These are phyloP conservation scores for Phortica variegata DNA, from an alignment of 1,140 invertebrate genomes.

Conservation along the genomic window DNA sequence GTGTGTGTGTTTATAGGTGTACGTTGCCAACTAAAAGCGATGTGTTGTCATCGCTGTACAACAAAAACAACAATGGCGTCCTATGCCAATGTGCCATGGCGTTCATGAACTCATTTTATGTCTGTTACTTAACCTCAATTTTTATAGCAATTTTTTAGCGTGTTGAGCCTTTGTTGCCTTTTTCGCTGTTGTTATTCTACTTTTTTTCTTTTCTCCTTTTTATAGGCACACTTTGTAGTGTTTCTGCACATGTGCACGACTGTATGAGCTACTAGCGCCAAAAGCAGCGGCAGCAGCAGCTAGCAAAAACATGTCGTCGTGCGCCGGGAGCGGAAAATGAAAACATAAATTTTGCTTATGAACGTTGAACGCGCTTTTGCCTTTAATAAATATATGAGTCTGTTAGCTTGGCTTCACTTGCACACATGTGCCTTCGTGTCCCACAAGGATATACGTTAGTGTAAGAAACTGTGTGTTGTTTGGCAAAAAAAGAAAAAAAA, in stretches of 20 bases:
- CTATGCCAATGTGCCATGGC: neutral
- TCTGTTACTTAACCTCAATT: conserved; percentile 6
- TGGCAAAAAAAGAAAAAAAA: no score
- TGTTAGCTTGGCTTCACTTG: no score
- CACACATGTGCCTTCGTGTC: neutral
- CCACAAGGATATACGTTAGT: no score
- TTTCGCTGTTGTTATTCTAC: no score
- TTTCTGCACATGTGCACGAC: neutral
- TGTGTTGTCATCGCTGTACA: neutral
- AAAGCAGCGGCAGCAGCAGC: no score
- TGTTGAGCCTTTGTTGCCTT: no score
- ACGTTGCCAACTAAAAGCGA: neutral
- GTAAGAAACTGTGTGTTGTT: no score
- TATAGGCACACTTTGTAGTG: neutral
- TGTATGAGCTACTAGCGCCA: neutral
- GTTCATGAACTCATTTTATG: conserved; percentile 6
- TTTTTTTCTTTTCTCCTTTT: neutral
- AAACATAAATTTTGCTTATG: conserved; percentile 3
- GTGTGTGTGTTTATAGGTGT: neutral
- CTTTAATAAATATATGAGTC: conserved; percentile 1
- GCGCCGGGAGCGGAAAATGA: neutral
- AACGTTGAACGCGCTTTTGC: neutral
- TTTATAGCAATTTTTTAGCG: neutral
- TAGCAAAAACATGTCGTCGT: no score
- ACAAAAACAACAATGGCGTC: neutral